These are phyloP conservation scores for Carassius auratus DNA, from an alignment of 2,113 vertebrate species.

Conservation along the genomic window DNA sequence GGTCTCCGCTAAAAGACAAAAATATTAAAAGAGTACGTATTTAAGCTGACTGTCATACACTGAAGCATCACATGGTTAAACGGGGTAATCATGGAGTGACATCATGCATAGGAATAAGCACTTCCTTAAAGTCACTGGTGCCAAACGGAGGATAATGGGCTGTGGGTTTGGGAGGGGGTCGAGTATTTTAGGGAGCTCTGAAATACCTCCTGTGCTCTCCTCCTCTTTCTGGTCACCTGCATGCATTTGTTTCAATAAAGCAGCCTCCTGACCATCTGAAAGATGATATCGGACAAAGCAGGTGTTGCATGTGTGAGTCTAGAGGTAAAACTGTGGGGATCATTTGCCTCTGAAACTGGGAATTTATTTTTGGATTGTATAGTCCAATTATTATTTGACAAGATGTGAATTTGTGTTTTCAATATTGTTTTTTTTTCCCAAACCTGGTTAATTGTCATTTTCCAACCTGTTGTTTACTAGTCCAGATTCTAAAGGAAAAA, in stretches of 20 bases:
- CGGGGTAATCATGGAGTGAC: slow-evolving; percentile 7
- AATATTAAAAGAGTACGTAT: not conserved
- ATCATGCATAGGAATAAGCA: slow-evolving; percentile 45
- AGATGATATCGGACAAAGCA: slow-evolving; percentile 66
- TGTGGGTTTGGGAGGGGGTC: slow-evolving; percentile 25
- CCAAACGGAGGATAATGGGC: slow-evolving; percentile 4
- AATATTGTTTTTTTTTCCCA: not conserved
- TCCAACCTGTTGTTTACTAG: not conserved
- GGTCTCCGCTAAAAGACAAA: slow-evolving; percentile 68
- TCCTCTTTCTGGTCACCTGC: slow-evolving; percentile 68
- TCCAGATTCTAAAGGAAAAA: not conserved
- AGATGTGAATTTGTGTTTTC: not conserved
- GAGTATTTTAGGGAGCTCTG: slow-evolving; percentile 46
- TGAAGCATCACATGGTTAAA: not conserved
- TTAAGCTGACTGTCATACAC: not conserved
- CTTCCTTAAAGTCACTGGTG: slow-evolving; percentile 29
- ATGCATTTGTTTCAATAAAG: slow-evolving; percentile 74
- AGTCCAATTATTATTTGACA: not conserved
- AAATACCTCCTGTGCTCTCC: slow-evolving; percentile 78
- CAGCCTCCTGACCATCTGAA: slow-evolving; percentile 77
- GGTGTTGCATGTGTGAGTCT: slow-evolving; percentile 39
- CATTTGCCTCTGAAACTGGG: not conserved
- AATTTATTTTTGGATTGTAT: slow-evolving; percentile 22
- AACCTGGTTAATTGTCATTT: not conserved
- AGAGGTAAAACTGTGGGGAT: slow-evolving; percentile 51